Evolutionary conservation across 2,888 invertebrate species (phyloP), one percentile per base, ranked within the genome.

Genomic region (Mythimna pallens): DNA sequence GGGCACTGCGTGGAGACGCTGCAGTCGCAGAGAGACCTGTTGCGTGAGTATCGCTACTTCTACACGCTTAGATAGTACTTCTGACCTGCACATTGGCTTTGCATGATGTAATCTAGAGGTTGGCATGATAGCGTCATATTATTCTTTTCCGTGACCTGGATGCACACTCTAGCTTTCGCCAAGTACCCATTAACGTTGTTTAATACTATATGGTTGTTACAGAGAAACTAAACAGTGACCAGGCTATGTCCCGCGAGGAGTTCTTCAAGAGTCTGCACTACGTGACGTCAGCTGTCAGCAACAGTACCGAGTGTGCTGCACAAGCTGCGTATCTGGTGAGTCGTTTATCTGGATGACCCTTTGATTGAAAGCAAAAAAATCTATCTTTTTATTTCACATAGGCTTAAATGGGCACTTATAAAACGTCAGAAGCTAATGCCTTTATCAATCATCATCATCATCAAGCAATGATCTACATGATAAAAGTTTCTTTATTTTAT

Each of bases 301-400:
- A 89, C 80, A 89, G 89, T 34, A 82, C 91, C 0, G 92, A 93
- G 36, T 91, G 90, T n/a, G 93, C 93, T 0, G 87, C 91, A 0
- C 94, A 95, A 6, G 93, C 92, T 72, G 91, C 92, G 0, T 94
- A 94, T 67, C 81, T 94, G 89, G 95, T 95, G 9, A 65, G 83
- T 73, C 17, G 0, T 9, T 12, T 22, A 43, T 10, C 22, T 63
- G 7, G n/a, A 61, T 17, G n/a, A 40, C 6, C 2, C 5, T 5
- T 3, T 47, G 47, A 47, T 47, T 3, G 17, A 6, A 17, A 47
- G 17, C 47, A 47, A 43, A 43, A 43, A 12, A 43, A 8, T 2
- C 2, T 36, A 36, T 36, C 8, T 36, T 36, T 36, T 36, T 36
- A 36, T 36, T 36, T 36, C 1, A 36, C 36, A 36, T 36, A 36